These are phyloP conservation scores for Drosophila anomelani DNA, from an alignment of 2,888 invertebrate species.

Conservation along the genomic window DNA sequence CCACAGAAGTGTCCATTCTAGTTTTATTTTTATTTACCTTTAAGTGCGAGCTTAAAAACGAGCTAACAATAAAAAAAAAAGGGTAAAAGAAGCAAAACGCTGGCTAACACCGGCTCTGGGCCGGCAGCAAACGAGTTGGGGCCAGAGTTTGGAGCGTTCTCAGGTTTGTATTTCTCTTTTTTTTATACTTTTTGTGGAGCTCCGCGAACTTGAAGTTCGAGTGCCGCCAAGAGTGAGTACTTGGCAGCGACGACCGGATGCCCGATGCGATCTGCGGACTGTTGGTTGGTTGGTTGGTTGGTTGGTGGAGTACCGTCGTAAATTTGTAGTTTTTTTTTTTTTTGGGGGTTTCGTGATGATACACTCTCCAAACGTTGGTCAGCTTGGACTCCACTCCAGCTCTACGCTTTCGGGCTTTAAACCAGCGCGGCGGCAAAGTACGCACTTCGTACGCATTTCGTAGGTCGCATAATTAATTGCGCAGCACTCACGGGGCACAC, in stretches of 20 bases:
- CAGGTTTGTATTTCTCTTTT: neutral
- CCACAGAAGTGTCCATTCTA: slow-evolving; percentile 1
- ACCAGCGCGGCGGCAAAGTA: neutral
- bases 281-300: too few relatives aligned
- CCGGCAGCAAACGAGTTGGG: slow-evolving; percentile 7
- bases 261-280: slow-evolving; percentile 13
- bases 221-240: slow-evolving; percentile 7
- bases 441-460: slow-evolving; percentile 10
- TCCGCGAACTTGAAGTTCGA: slow-evolving; percentile 8
- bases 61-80: slow-evolving; percentile 2
- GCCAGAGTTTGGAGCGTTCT: slow-evolving; percentile 15
- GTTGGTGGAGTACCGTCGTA: slow-evolving; percentile 1
- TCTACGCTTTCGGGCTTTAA: neutral
- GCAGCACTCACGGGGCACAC: slow-evolving; percentile 42
- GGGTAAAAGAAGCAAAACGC: slow-evolving; percentile 1
- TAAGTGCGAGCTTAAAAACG: slow-evolving; percentile 11
- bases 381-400: neutral
- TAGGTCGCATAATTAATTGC: slow-evolving; percentile 62
- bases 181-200: neutral
- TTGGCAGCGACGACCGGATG: slow-evolving; percentile 12
- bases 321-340: neutral
- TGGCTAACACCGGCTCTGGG: slow-evolving; percentile 11
- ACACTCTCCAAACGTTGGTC: slow-evolving; percentile 2
- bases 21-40: slow-evolving; percentile 4
- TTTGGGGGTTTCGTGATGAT: slow-evolving; percentile 4